A percentile compares a stretch with the other conserved stretches of the same genome.
phyloP scores from a whole-genome alignment of 2,797 vertebrate species.

The Sebastolobus alascanus region DNA sequence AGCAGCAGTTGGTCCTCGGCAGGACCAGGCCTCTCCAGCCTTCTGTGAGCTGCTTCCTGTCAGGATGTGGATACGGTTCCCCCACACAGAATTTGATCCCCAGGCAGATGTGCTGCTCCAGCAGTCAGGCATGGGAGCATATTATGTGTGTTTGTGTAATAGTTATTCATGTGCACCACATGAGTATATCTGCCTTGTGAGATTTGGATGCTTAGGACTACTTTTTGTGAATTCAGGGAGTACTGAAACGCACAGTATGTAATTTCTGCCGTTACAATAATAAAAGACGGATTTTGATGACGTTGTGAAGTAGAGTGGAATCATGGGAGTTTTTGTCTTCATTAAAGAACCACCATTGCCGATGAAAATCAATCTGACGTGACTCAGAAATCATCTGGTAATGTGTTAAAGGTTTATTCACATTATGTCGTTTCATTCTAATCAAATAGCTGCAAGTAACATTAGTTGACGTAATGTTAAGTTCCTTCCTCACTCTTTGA shows the following conservation, averaged over 20 bases:
- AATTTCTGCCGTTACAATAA: not conserved
- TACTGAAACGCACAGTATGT: not conserved
- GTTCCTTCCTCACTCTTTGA: not conserved
- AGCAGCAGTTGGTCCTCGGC: slow-evolving; percentile 69
- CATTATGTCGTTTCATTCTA: not conserved
- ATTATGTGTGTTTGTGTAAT: slow-evolving; percentile 44
- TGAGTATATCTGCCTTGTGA: slow-evolving; percentile 38
- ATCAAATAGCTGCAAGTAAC: not conserved
- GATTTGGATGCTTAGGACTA: slow-evolving; percentile 35
- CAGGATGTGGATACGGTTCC: slow-evolving; percentile 88
- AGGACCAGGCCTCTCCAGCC: slow-evolving; percentile 61
- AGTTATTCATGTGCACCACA: slow-evolving; percentile 30
- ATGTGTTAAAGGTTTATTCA: not conserved
- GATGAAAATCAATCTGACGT: not conserved
- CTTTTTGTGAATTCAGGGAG: slow-evolving; percentile 23
- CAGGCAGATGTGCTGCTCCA: slow-evolving; percentile 83
- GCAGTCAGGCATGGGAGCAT: slow-evolving; percentile 52
- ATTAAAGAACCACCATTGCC: not conserved
- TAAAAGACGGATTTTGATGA: not conserved
- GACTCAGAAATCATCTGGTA: not conserved
- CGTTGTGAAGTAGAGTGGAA: not conserved
- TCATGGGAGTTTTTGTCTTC: not conserved
- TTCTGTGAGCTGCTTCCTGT: slow-evolving; percentile 82
- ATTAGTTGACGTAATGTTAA: not conserved
- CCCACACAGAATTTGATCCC: slow-evolving; percentile 84